Evolutionary conservation across 2,797 vertebrate species (phyloP).

Genomic region (Sebastes iracundus): DNA sequence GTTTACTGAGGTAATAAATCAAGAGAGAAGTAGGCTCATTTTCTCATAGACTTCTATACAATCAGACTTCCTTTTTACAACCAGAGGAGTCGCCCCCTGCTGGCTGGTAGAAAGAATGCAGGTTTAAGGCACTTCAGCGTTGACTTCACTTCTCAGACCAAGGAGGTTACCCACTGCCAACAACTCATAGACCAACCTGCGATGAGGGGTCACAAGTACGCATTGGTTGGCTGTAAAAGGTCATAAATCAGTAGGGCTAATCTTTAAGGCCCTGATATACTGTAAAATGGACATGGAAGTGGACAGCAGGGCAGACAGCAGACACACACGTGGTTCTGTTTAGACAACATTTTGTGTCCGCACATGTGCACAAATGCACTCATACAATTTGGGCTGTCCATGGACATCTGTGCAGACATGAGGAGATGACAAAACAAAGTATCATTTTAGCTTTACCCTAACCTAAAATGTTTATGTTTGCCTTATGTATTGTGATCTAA

Average conservation of each 20-base stretch:
- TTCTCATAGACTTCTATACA: too few species aligned
- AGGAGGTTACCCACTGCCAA: too few species aligned
- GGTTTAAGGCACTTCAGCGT: too few species aligned
- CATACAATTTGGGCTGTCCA: slow-evolving; percentile 28
- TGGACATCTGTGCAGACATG: slow-evolving; percentile 30
- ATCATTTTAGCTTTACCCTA: slow-evolving; percentile 23
- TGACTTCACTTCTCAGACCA: too few species aligned
- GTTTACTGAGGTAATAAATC: too few species aligned
- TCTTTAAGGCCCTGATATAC: slow-evolving; percentile 15
- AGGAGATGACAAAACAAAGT: slow-evolving; percentile 6
- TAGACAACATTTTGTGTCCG: slow-evolving; percentile 30
- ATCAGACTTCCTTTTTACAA: too few species aligned
- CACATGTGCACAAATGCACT: background rate
- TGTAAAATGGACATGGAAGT: slow-evolving; percentile 29
- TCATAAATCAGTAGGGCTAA: slow-evolving; percentile 12
- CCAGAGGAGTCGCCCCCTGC: too few species aligned
- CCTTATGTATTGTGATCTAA: slow-evolving; percentile 5
- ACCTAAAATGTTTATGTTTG: slow-evolving; percentile 11
- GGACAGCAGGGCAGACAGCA: background rate
- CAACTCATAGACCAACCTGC: background rate
- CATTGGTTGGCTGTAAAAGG: background rate
- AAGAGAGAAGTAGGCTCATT: too few species aligned
- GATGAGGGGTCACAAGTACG: background rate
- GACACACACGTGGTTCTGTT: slow-evolving; percentile 36
- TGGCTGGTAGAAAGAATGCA: too few species aligned